A percentile compares a stretch with the other conserved stretches of the same genome.
These are phyloP conservation scores for Sapajus apella DNA, from an alignment of 2,113 vertebrate species.

Conservation along the genomic window DNA sequence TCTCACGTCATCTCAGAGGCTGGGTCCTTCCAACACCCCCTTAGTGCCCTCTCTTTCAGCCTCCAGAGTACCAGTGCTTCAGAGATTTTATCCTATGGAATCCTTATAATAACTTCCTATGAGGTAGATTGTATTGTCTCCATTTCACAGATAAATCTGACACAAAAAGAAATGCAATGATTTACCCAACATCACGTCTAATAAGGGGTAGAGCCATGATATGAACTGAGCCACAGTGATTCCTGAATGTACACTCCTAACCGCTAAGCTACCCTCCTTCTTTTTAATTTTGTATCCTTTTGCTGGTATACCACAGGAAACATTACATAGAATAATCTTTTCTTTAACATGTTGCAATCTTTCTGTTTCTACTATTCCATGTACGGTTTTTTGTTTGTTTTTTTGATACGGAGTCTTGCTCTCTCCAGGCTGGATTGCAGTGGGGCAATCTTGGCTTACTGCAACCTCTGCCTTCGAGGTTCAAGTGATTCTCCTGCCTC, in stretches of 20 bases:
- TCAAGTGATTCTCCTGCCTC: too few relatives aligned
- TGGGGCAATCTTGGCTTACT: too few relatives aligned
- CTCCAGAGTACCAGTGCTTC: neutral
- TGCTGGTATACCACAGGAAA: neutral
- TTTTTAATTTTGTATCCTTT: neutral
- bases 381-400: neutral
- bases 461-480: too few relatives aligned
- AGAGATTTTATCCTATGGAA: neutral
- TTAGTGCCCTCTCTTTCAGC: neutral
- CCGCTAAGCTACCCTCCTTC: neutral
- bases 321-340: neutral
- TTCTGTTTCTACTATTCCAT: neutral
- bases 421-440: too few relatives aligned
- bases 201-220: neutral
- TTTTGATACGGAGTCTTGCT: too few relatives aligned
- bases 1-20: neutral
- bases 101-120: neutral
- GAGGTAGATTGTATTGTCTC: neutral
- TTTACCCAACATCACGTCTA: neutral
- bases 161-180: neutral
- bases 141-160: neutral
- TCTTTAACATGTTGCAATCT: neutral
- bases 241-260: neutral
- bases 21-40: neutral
- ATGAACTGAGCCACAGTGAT: neutral